Evolutionary conservation across 2,113 vertebrate species (phyloP), one percentile per base, ranked within the genome.

Genomic region (Stegastes partitus): DNA sequence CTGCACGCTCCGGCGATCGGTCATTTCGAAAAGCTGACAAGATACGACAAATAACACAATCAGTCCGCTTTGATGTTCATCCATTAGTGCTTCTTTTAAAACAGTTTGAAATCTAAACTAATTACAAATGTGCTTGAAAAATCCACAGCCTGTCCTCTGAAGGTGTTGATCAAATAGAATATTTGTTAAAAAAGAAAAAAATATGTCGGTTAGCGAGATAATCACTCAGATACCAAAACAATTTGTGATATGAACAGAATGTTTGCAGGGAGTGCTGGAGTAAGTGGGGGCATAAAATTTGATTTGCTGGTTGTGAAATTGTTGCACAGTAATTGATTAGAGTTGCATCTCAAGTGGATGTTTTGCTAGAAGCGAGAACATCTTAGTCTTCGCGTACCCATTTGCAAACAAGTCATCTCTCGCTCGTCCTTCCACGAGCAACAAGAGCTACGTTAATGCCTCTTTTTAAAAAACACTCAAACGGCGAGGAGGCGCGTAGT

Each of bases 251-350:
- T 42, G 14, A 42, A n/a, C 8, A 58, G 44, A 28, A 51, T 67
- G 67, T 73, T 55, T 54, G 25, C 61, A 26, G 6, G 10, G 63
- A 44, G 28, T 53, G 23, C 25, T 49, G 42, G 22, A 45, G 22
- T 56, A 62, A 81, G 68, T 57, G 34, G 31, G 55, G 55, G 55
- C 39, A 34, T 66, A 45, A 57, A n/a, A 72, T 57, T 54, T 47
- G 50, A 64, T 73, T 59, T 65, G 54, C 18, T 54, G 28, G 8
- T 73, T 39, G 26, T 68, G 49, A 31, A 64, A 68, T 12, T 51
- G 63, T 39, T 77, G 58, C 59, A 71, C 51, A 34, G 34, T 31
- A 74, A 56, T 42, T 56, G 23, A 68, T 57, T 72, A 19, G 71
- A 71, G 71, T 55, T 54, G 25, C 26, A 39, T 57, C 39, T 61